Conservation (phyloP, 2,888 invertebrate species). For the Eretmocerus hayati region DNA sequence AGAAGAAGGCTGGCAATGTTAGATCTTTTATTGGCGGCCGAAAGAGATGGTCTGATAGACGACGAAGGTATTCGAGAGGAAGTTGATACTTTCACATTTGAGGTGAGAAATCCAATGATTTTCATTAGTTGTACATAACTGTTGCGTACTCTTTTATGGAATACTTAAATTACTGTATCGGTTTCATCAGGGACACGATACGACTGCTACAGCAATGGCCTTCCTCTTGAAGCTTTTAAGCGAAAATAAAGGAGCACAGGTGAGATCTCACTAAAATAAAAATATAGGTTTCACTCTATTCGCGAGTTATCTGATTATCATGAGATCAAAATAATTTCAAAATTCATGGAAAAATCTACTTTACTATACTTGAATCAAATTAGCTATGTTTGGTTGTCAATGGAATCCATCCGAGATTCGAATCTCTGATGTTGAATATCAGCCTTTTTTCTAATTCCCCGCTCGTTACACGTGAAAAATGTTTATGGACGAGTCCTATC, state of each 20-base stretch:
- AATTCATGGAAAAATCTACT: too few relatives aligned
- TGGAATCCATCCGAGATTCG: too few relatives aligned
- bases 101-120: conserved; percentile 24
- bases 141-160: neutral
- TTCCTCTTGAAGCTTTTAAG: conserved; percentile 52
- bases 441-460: too few relatives aligned
- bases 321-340: too few relatives aligned
- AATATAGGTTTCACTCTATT: neutral
- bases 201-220: conserved; percentile 52
- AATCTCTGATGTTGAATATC: too few relatives aligned
- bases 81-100: conserved; percentile 37
- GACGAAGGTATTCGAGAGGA: conserved; percentile 37
- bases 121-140: too few relatives aligned
- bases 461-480: too few relatives aligned
- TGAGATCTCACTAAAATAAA: conserved; percentile 9
- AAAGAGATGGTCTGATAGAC: conserved; percentile 29
- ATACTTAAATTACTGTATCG: neutral
- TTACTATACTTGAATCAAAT: too few relatives aligned
- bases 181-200: conserved; percentile 54
- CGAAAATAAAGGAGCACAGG: conserved; percentile 43
- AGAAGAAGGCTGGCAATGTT: conserved; percentile 33
- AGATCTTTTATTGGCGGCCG: conserved; percentile 34
- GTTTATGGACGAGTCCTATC: too few relatives aligned
- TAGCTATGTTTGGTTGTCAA: too few relatives aligned
- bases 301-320: neutral